phyloP scores from a whole-genome alignment of 2,888 invertebrate genomes.

The Drosophila mettleri region DNA sequence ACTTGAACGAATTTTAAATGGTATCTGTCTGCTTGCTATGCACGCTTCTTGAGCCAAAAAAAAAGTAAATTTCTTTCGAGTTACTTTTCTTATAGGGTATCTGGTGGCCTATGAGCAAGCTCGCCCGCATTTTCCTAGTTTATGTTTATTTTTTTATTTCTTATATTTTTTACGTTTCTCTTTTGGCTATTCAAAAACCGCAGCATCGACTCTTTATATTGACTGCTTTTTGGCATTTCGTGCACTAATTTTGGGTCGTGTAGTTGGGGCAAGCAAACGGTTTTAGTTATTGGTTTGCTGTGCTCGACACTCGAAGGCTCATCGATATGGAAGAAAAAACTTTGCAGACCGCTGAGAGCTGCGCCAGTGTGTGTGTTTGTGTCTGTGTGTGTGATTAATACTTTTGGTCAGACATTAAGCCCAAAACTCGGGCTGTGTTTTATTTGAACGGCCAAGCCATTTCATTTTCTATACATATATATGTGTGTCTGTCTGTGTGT shows the following conservation, averaged over 20 bases:
- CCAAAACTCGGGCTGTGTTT: constrained; percentile 60
- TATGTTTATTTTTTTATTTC: constrained; percentile 1
- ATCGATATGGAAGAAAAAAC: constrained; percentile 66
- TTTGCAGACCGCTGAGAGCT: constrained; percentile 67
- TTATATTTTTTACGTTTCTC: constrained; percentile 4
- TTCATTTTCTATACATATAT: constrained; percentile 37
- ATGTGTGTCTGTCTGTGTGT: constrained; percentile 7
- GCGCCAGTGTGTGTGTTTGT: constrained; percentile 24
- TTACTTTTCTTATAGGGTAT: background rate
- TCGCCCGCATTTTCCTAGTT: background rate
- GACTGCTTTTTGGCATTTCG: constrained; percentile 62
- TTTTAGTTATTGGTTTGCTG: constrained; percentile 75
- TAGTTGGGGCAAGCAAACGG: constrained; percentile 21
- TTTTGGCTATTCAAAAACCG: constrained; percentile 40
- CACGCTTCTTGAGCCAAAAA: too few relatives aligned
- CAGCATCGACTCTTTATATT: constrained; percentile 47
- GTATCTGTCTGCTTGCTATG: too few relatives aligned
- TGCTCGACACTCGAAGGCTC: constrained; percentile 46
- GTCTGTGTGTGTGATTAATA: constrained; percentile 73
- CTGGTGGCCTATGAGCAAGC: background rate
- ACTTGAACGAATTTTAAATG: too few relatives aligned
- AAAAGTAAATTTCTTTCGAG: too few relatives aligned
- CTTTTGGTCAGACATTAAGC: constrained; percentile 76
- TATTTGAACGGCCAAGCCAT: constrained; percentile 63
- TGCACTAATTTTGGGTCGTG: constrained; percentile 72